A percentile compares a stretch with the other conserved stretches of the same genome.
These are phyloP conservation scores for Aurelia aurita complex sp. Pacific DNA, from an alignment of 30 jellyfish, hydroid and myxozoan species.

Conservation along the genomic window DNA sequence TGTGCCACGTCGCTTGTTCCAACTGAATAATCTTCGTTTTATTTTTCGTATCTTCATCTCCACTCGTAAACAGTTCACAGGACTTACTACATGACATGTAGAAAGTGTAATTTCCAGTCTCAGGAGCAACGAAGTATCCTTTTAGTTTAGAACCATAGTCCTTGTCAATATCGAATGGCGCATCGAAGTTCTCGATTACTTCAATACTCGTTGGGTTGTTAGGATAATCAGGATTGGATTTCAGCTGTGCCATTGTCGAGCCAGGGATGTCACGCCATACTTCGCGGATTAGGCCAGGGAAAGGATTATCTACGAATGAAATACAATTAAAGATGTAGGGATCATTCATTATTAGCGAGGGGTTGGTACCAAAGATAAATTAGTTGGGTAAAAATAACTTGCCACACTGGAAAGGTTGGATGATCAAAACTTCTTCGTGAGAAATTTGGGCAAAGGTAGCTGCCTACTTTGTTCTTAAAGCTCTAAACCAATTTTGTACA, in stretches of 20 bases:
- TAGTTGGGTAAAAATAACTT: too few species aligned
- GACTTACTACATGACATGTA: slow-evolving; percentile 89
- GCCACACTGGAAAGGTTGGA: too few species aligned
- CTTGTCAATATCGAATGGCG: slow-evolving; percentile 91
- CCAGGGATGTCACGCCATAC: slow-evolving; percentile 96
- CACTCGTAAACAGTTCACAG: slow-evolving; percentile 84
- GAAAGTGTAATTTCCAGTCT: slow-evolving; percentile 94
- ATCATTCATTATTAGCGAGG: too few species aligned
- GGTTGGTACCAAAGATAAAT: too few species aligned
- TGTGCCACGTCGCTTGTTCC: slow-evolving; percentile 90
- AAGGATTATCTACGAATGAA: slow-evolving; percentile 79
- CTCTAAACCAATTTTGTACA: too few species aligned
- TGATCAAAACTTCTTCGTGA: too few species aligned
- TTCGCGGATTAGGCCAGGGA: slow-evolving; percentile 95
- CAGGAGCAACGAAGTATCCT: slow-evolving; percentile 98
- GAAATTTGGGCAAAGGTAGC: too few species aligned
- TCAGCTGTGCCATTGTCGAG: slow-evolving; percentile 62
- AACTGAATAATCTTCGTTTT: slow-evolving; percentile 75
- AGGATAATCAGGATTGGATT: slow-evolving; percentile 87
- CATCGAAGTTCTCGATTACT: slow-evolving; percentile 93
- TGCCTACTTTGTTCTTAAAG: too few species aligned
- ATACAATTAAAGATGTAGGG: background rate
- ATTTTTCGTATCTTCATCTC: slow-evolving; percentile 80
- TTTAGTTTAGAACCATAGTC: slow-evolving; percentile 93
- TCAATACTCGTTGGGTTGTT: slow-evolving; percentile 93